A percentile compares a stretch with the other conserved stretches of the same genome.
Evolutionary conservation across 2,888 invertebrate species (phyloP).

Genomic region (Lymantria dispar): DNA sequence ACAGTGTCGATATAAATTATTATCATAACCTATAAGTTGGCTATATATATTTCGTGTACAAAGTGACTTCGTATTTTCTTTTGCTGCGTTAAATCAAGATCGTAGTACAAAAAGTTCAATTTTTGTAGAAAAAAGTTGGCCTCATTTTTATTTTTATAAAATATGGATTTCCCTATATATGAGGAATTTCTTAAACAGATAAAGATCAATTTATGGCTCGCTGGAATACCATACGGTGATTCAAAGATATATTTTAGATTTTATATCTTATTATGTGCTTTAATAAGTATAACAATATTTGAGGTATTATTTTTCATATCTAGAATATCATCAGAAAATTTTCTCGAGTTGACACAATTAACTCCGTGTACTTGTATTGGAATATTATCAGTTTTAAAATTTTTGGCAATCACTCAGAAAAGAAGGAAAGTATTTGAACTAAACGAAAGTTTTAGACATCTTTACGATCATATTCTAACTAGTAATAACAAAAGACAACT

Average conservation of each 20-base stretch:
- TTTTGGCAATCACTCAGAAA: constrained; percentile 35
- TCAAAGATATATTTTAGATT: constrained; percentile 39
- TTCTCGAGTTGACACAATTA: constrained; percentile 55
- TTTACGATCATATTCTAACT: constrained; percentile 41
- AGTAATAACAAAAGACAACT: constrained; percentile 37
- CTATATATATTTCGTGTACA: no score
- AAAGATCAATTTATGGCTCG: constrained; percentile 48
- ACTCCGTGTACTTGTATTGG: constrained; percentile 56
- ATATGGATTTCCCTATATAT: constrained; percentile 49
- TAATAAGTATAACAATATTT: constrained; percentile 37
- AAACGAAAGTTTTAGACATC: constrained; percentile 33
- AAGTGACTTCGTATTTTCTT: background rate
- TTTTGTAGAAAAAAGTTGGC: no score
- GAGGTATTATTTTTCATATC: constrained; percentile 50
- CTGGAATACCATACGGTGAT: constrained; percentile 48
- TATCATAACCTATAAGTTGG: no score
- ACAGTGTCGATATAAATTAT: no score
- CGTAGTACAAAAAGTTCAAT: no score
- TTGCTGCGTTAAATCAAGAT: background rate
- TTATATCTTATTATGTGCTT: constrained; percentile 22
- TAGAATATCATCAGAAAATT: constrained; percentile 52
- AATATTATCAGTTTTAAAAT: constrained; percentile 47
- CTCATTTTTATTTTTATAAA: background rate
- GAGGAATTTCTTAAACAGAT: constrained; percentile 52
- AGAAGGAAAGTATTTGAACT: constrained; percentile 44